phyloP scores from a whole-genome alignment of 2,113 vertebrate species.

The Balaeniceps rex region DNA sequence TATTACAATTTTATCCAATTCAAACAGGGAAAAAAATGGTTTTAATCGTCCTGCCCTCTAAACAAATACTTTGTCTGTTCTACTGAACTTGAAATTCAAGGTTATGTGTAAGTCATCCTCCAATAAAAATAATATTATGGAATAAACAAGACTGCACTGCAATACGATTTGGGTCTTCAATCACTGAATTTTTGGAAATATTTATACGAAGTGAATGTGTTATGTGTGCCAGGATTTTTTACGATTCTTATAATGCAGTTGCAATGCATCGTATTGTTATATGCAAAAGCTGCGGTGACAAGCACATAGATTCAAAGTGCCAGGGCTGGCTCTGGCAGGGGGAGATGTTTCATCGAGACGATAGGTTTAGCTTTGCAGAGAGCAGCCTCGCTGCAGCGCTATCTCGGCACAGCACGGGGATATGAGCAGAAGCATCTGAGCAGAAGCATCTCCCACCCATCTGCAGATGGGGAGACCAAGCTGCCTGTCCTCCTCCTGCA shows the following conservation, averaged over 20 bases:
- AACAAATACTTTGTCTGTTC: slow-evolving; percentile 73
- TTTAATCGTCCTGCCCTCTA: slow-evolving; percentile 70
- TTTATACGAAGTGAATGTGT: slow-evolving; percentile 20
- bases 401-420: background rate
- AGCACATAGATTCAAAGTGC: background rate
- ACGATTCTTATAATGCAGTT: background rate
- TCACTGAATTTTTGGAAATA: slow-evolving; percentile 42
- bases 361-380: background rate
- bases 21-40: slow-evolving; percentile 65
- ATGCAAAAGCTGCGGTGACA: background rate
- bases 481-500: accelerated
- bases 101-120: slow-evolving; percentile 63
- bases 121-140: slow-evolving; percentile 67
- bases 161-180: slow-evolving; percentile 49
- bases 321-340: background rate
- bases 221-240: slow-evolving; percentile 27
- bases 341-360: background rate
- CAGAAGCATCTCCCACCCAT: background rate
- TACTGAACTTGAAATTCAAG: slow-evolving; percentile 72
- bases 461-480: accelerated
- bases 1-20: slow-evolving; percentile 77
- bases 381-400: background rate
- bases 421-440: background rate
- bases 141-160: slow-evolving; percentile 57
- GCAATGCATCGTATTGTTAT: background rate